These are phyloP conservation scores for Mechanitis mazaeus DNA, from an alignment of 2,888 invertebrate species.

Conservation along the genomic window DNA sequence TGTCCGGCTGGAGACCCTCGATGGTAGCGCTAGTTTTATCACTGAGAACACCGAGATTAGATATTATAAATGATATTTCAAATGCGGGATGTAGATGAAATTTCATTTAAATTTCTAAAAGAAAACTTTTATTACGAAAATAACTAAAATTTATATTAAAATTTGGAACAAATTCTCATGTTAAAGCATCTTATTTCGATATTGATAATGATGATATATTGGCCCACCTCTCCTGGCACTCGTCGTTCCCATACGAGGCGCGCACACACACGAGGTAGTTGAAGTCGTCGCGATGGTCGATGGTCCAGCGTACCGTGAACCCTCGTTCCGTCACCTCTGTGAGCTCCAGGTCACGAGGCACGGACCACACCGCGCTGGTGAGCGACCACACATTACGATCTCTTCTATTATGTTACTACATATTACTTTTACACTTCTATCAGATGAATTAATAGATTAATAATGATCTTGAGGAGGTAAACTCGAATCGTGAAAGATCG, in stretches of 20 bases:
- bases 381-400: not conserved
- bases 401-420: no score
- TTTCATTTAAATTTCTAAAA: no score
- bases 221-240: constrained; percentile 53
- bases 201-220: not conserved
- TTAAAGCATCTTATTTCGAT: not conserved
- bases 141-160: no score
- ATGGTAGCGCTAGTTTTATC: constrained; percentile 71
- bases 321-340: constrained; percentile 40
- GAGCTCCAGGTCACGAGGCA: constrained; percentile 46
- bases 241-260: constrained; percentile 39
- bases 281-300: constrained; percentile 42
- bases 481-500: no score
- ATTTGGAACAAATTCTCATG: no score
- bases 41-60: constrained; percentile 44
- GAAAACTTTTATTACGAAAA: no score
- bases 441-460: no score
- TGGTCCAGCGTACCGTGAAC: constrained; percentile 53
- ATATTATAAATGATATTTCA: not conserved
- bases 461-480: no score
- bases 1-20: constrained; percentile 79
- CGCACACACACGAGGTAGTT: constrained; percentile 52
- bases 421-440: no score
- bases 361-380: constrained; percentile 25
- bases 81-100: no score